Evolutionary conservation across 2,797 vertebrate genomes (phyloP).

Genomic region (Anguilla marmorata): DNA sequence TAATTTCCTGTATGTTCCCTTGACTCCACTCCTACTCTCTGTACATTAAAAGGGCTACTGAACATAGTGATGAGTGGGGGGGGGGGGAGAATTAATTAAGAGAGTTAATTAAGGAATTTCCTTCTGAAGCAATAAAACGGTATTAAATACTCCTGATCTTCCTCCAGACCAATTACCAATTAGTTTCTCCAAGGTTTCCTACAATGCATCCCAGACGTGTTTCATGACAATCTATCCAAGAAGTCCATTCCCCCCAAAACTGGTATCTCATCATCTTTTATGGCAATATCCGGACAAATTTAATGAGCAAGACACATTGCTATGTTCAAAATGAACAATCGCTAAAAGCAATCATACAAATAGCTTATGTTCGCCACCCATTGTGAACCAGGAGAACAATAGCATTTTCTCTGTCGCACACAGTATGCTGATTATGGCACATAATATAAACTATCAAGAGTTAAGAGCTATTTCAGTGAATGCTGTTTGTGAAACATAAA

Average conservation of each 20-base stretch:
- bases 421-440: neutral
- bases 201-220: neutral
- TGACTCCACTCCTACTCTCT: neutral
- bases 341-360: neutral
- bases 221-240: neutral
- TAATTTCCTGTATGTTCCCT: neutral
- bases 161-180: conserved; percentile 7
- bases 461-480: neutral
- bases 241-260: neutral
- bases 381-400: neutral
- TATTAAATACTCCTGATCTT: conserved; percentile 64
- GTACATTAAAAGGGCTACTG: neutral
- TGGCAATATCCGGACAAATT: neutral
- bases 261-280: neutral
- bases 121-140: conserved; percentile 72
- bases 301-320: neutral
- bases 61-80: conserved; percentile 46
- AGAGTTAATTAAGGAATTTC: conserved; percentile 68
- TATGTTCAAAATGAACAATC: neutral
- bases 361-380: neutral
- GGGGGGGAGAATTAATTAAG: conserved; percentile 64
- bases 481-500: neutral
- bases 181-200: neutral
- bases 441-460: neutral
- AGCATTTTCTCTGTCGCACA: neutral